phyloP scores from a whole-genome alignment of 1,140 invertebrate species.

The Orchestia grillus region DNA sequence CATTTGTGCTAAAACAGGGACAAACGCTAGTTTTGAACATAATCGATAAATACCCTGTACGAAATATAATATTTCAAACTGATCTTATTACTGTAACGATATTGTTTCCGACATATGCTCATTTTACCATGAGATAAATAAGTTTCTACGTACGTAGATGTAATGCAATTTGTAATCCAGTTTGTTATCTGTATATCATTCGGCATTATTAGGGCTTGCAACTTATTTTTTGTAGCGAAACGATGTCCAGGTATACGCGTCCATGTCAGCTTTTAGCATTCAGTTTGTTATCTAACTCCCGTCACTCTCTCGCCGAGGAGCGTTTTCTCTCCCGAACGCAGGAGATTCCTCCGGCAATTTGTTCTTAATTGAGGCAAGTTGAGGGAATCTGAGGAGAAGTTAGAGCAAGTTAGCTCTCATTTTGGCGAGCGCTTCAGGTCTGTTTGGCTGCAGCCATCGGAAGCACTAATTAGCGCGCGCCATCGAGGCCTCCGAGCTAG shows the following conservation, averaged over 20 bases:
- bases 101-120: background rate
- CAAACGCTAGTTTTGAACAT: too few species aligned
- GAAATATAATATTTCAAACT: background rate
- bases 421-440: conserved; percentile 55
- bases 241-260: background rate
- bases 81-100: background rate
- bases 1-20: too few species aligned
- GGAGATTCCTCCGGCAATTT: conserved; percentile 52
- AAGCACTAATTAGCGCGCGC: conserved; percentile 38
- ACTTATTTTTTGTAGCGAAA: background rate
- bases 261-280: background rate
- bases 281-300: background rate
- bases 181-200: background rate
- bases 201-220: background rate
- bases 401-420: conserved; percentile 52
- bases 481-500: background rate
- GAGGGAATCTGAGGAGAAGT: conserved; percentile 55
- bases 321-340: conserved; percentile 29
- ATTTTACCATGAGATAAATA: background rate
- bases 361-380: conserved; percentile 56
- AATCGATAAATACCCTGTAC: background rate
- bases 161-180: background rate
- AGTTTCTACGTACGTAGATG: too few species aligned
- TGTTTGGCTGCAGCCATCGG: conserved; percentile 53
- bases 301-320: background rate